These are phyloP conservation scores for Trematocara variabile DNA, from an alignment of 2,113 vertebrate genomes.

Conservation along the genomic window DNA sequence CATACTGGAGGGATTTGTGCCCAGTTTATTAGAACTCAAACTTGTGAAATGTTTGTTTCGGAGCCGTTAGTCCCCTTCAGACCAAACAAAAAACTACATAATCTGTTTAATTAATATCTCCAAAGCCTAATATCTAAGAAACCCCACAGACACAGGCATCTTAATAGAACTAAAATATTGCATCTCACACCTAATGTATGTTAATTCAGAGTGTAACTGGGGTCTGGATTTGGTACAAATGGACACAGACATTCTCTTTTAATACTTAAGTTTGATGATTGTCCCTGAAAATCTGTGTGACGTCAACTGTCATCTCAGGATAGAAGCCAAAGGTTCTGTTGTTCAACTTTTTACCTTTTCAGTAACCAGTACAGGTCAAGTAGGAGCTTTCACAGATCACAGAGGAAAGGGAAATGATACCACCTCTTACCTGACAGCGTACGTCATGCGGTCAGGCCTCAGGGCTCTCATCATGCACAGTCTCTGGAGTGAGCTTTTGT, in stretches of 20 bases:
- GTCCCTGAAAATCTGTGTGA: not conserved
- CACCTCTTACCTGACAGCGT: conserved; percentile 78
- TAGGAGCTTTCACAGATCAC: not conserved
- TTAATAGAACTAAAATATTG: not conserved
- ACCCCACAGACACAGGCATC: conserved; percentile 17
- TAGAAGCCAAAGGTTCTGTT: conserved; percentile 1
- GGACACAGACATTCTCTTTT: not conserved
- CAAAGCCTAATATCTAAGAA: conserved; percentile 19
- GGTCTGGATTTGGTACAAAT: not conserved
- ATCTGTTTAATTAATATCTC: conserved; percentile 48
- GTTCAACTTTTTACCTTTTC: conserved; percentile 8
- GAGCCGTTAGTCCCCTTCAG: conserved; percentile 15
- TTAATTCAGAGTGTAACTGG: not conserved
- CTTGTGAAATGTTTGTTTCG: not conserved
- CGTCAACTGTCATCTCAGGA: not conserved
- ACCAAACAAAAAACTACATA: conserved; percentile 30
- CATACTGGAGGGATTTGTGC: not conserved
- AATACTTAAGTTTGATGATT: not conserved
- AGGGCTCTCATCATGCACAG: conserved; percentile 87
- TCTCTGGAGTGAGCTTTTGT: conserved; percentile 84
- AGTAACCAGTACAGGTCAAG: not conserved
- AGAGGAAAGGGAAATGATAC: not conserved
- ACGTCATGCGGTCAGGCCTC: conserved; percentile 85
- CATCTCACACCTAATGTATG: not conserved
- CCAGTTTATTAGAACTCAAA: conserved; percentile 18